Conservation (phyloP, 2,797 vertebrate genomes). For the Gouania willdenowi region DNA sequence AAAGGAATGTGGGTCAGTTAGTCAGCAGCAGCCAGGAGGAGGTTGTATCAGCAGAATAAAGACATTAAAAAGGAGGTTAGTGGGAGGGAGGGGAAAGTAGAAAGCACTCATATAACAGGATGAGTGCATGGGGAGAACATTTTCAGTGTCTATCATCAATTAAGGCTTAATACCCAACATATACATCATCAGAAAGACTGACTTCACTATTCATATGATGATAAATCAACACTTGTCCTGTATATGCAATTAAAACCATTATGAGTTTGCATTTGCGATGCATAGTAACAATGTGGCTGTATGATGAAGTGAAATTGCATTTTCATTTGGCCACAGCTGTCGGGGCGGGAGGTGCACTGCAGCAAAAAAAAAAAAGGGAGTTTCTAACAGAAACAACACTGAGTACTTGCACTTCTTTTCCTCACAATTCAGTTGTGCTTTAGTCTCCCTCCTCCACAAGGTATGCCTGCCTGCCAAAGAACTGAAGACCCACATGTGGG, state of each 20-base stretch:
- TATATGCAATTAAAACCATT: conserved; percentile 30
- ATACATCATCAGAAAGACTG: conserved; percentile 24
- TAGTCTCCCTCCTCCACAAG: conserved; percentile 53
- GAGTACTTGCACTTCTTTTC: conserved; percentile 12
- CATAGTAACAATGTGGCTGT: conserved; percentile 17
- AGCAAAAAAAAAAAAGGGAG: conserved; percentile 16
- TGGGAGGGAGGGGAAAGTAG: conserved; percentile 44
- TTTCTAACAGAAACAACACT: conserved; percentile 10
- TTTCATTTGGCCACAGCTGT: conserved; percentile 37
- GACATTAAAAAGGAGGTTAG: conserved; percentile 34
- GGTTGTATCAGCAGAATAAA: conserved; percentile 69
- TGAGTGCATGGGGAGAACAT: conserved; percentile 45
- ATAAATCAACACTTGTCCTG: conserved; percentile 35
- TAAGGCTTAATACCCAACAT: conserved; percentile 24
- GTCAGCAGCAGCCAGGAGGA: conserved; percentile 72
- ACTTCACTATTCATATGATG: conserved; percentile 29
- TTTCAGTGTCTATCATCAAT: conserved; percentile 36
- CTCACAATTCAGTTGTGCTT: conserved; percentile 20
- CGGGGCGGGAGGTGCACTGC: conserved; percentile 7
- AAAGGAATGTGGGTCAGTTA: conserved; percentile 73
- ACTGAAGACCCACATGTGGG: conserved; percentile 61
- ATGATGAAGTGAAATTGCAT: conserved; percentile 24
- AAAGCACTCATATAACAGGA: conserved; percentile 53
- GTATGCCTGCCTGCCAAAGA: conserved; percentile 50
- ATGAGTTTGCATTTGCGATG: conserved; percentile 5